A percentile compares a stretch with the other conserved stretches of the same genome.
Conservation (phyloP, 2,113 vertebrate species). For the Crotalus helleri region DNA sequence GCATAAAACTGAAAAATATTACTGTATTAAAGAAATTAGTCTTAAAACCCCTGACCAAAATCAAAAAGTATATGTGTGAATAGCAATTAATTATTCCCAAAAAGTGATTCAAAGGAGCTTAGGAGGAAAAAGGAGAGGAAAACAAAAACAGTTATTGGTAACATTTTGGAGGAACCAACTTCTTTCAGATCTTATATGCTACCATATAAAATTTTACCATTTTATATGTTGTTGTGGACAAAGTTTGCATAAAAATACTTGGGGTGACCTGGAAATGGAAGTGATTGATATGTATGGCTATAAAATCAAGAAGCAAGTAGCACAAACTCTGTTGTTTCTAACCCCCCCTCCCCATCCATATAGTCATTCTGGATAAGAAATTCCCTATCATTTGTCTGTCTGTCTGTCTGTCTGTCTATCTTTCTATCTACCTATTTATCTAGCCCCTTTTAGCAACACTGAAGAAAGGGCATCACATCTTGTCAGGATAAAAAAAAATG, state of each 20-base stretch:
- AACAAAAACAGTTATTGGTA: neutral
- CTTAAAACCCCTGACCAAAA: neutral
- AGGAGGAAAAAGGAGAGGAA: neutral
- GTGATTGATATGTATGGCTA: neutral
- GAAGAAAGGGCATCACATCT: neutral
- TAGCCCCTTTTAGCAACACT: neutral
- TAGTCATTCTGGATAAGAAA: neutral
- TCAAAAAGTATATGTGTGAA: neutral
- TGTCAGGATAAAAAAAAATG: neutral
- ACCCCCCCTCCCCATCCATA: neutral
- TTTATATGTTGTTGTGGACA: neutral
- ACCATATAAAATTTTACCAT: neutral
- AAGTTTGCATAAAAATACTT: neutral
- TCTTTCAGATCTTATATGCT: neutral
- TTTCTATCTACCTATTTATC: neutral
- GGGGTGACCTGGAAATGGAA: neutral
- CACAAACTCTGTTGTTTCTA: neutral
- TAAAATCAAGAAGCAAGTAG: neutral
- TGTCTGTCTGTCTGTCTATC: too few species aligned
- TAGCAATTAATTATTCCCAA: neutral
- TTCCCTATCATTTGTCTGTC: neutral
- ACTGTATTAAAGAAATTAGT: neutral
- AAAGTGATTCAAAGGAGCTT: neutral
- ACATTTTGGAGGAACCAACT: neutral
- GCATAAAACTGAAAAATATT: neutral